Percentiles rank a stretch among this genome's conserved stretches.
These are phyloP conservation scores for Venusia cambrica DNA, from an alignment of 2,888 invertebrate species.

Conservation along the genomic window DNA sequence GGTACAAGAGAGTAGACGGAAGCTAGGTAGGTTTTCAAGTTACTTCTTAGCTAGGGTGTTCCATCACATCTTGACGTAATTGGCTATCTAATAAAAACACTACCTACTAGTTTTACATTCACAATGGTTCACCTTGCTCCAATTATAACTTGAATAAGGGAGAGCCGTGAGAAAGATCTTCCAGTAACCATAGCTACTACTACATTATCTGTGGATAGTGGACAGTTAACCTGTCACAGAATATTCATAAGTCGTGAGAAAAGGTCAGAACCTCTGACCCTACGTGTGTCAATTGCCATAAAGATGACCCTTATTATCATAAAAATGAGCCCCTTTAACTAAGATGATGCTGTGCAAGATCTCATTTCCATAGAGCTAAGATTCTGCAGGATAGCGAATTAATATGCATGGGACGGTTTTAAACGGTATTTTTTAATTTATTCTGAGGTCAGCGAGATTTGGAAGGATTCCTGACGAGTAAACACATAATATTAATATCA, in stretches of 20 bases:
- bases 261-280: slow-evolving; percentile 73
- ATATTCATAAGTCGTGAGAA: slow-evolving; percentile 29
- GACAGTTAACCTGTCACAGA: slow-evolving; percentile 52
- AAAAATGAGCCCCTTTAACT: slow-evolving; percentile 27
- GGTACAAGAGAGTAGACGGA: too few species aligned
- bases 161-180: slow-evolving; percentile 63
- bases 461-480: slow-evolving; percentile 2
- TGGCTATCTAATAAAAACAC: too few species aligned
- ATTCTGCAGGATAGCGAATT: slow-evolving; percentile 27
- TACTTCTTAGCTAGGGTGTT: too few species aligned
- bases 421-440: slow-evolving; percentile 7
- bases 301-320: slow-evolving; percentile 34
- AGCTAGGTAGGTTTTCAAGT: too few species aligned
- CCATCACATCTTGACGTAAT: too few species aligned
- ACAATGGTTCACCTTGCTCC: slow-evolving; percentile 28
- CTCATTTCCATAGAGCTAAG: slow-evolving; percentile 61
- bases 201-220: slow-evolving; percentile 41
- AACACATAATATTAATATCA: not conserved
- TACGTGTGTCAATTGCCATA: slow-evolving; percentile 52
- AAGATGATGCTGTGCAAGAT: slow-evolving; percentile 30
- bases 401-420: slow-evolving; percentile 22
- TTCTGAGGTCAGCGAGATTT: slow-evolving; percentile 3
- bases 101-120: slow-evolving; percentile 10
- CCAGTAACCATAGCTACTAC: slow-evolving; percentile 4
- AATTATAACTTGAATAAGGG: slow-evolving; percentile 31